Conservation (phyloP, 2,113 vertebrate genomes). For the Euleptes europaea region DNA sequence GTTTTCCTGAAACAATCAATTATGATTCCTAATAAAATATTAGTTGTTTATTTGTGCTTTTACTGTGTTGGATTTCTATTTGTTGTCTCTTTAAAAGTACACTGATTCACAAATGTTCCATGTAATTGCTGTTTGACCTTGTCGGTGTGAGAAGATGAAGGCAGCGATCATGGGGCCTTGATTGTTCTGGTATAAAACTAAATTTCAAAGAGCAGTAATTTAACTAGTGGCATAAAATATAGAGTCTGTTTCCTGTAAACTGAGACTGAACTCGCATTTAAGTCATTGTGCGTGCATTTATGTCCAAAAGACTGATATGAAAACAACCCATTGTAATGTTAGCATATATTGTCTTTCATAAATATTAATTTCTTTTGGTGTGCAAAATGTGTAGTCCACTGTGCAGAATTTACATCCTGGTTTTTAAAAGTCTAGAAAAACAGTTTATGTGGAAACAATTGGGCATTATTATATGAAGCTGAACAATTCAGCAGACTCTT, state of each 20-base stretch:
- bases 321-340: background rate
- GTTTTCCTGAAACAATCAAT: background rate
- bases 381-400: background rate
- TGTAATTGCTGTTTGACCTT: background rate
- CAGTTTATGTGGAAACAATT: slow-evolving; percentile 15
- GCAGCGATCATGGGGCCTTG: background rate
- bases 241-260: background rate
- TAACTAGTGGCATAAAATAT: background rate
- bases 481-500: slow-evolving; percentile 9
- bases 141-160: background rate
- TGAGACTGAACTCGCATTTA: slow-evolving; percentile 22
- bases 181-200: background rate
- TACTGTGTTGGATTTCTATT: background rate
- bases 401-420: slow-evolving; percentile 18
- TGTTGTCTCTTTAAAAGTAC: background rate
- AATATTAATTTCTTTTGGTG: background rate
- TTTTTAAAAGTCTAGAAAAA: slow-evolving; percentile 4
- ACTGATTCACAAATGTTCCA: background rate
- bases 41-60: background rate
- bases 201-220: background rate
- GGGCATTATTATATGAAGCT: background rate
- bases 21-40: background rate
- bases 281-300: slow-evolving; percentile 18
- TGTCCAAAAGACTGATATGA: background rate
- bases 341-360: slow-evolving; percentile 13